Base-by-base conservation (phyloP, 30 jellyfish, hydroid and myxozoan genomes). In the Nemopilema nomurai region DNA sequence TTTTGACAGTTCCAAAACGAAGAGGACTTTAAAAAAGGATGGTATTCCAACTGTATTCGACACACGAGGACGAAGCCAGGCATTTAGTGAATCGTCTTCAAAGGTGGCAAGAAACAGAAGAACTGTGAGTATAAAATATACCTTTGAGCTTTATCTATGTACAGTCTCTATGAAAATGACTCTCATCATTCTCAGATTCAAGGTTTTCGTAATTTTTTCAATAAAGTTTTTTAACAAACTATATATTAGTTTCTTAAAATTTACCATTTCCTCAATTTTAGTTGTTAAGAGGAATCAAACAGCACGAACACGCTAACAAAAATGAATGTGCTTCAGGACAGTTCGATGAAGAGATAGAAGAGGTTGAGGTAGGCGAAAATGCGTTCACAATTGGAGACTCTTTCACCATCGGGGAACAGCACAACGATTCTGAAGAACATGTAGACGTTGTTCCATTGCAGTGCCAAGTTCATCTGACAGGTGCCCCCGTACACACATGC, bases 1-100 rank as follows among this genome's bases (percentile, higher is more conserved):
- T 25, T 63, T 63, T 25, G 73, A 63, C 73, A 63, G 73, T 63
- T 63, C 73, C 28, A 63, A 63, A 21, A 63, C 30, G 73, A 63
- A 25, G 73, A 21, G 30, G 30, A 20, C 30, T 63, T 63, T 63
- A 63, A 63, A 63, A 63, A 63, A 63, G 30, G 73, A 63, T 63
- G 73, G 30, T 20, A 20, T 63, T 20, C 73, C 73, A 25, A 63
- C 73, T 63, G 73, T 63, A 20, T 63, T 63, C 73, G 73, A 63
- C 30, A 21, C 73, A 63, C 73, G 30, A 63, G 30, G 30, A 63
- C 28, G 73, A 63, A 63, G 30, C 30, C 73, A 63, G 30, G 73
- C 28, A 63, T 63, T 25, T 63, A 25, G 30, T 63, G 30, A 25
- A 63, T 20, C 73, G 28, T 63, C 73, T 20, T 21, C 73, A 20